Percentiles rank a stretch among this genome's conserved stretches.
Conservation (phyloP, 2,113 vertebrate species). For the Sitta europaea region DNA sequence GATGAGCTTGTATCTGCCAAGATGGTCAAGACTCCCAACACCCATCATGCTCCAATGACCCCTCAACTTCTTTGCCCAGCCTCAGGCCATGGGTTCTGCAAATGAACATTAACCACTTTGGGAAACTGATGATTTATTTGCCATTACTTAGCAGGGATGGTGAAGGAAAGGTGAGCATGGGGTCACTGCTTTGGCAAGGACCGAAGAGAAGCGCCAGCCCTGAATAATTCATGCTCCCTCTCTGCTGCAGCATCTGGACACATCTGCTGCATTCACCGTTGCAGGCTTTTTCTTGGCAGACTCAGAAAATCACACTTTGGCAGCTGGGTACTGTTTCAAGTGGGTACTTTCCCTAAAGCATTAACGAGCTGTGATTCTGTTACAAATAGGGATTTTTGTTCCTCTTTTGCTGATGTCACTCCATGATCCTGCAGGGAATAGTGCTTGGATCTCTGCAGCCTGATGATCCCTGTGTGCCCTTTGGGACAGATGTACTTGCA, state of each 20-base stretch:
- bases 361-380: conserved; percentile 16
- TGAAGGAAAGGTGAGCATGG: neutral
- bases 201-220: neutral
- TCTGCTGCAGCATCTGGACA: conserved; percentile 29
- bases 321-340: conserved; percentile 46
- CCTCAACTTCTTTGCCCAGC: neutral
- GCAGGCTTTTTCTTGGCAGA: neutral
- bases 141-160: neutral
- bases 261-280: neutral
- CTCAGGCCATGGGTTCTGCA: neutral
- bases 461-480: conserved; percentile 8
- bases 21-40: neutral
- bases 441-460: neutral
- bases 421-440: neutral
- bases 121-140: neutral
- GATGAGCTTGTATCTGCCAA: neutral
- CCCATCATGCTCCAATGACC: rapidly evolving
- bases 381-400: conserved; percentile 40
- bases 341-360: conserved; percentile 15
- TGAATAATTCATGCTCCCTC: conserved; percentile 64
- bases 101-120: neutral
- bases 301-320: conserved; percentile 4
- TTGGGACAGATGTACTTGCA: conserved; percentile 45
- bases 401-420: conserved; percentile 49
- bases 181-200: rapidly evolving